Base-by-base conservation (phyloP, 2,888 invertebrate species). In the Pyrrhia umbra region DNA sequence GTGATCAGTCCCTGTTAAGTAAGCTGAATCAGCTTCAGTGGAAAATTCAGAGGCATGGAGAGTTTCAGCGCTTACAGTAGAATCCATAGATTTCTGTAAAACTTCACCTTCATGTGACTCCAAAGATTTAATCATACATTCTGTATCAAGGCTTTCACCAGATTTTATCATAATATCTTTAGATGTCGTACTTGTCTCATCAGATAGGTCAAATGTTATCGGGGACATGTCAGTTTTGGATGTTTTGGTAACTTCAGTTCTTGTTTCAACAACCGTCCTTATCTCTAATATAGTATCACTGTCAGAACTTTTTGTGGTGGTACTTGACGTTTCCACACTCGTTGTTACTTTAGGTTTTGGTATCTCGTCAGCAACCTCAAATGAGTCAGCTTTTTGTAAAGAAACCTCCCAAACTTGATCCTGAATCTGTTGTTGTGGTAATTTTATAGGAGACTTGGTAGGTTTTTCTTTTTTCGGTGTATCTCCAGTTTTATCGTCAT, bases 131-230 rank as follows among this genome's bases (percentile, higher is more conserved):
- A 95, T 85, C 95, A 95, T 95, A 74, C 83, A 94, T 81, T 95
- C 95, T 13, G 95, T 95, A 62, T 95, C 95, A 47, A 94, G 81
- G 58, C 95, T 95, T 84, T 95, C 95, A 30, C 94, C 95, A 30
- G 95, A 95, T 85, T 95, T 95, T 5, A 94, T 86, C 95, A 95
- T 95, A 6, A 93, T 85, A 68, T 95, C 95, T 85, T 92, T 95
- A 3, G 95, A 94, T 30, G 85, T 85, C 1, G 89, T 90, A 75
- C 93, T 94, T 20, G 90, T 85, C 72, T 94, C 94, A 65, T 95
- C 95, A 39, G 92, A 92, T 43, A 89, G 79, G 84, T 94, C 95
- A 59, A 90, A 87, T 49, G 90, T 88, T 63, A 88, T 86, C 8
- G 94, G 92, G 13, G 92, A 94, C 85, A 90, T 88, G 83, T 94